Percentiles rank a stretch among this genome's conserved stretches.
These are phyloP conservation scores for Diphyllodes magnificus DNA, from an alignment of 2,113 vertebrate genomes.

Conservation along the genomic window DNA sequence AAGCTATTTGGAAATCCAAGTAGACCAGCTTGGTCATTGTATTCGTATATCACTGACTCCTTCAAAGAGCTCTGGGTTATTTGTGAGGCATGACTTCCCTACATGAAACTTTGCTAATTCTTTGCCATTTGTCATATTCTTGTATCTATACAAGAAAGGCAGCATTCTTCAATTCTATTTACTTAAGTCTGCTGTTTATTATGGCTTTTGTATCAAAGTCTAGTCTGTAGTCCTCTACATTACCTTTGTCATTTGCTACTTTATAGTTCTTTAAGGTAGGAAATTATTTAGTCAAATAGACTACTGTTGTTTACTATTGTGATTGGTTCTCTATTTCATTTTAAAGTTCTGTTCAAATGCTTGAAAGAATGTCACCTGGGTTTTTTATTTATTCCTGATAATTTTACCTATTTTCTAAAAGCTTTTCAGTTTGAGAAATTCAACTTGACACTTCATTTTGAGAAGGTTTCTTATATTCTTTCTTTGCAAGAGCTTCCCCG, in stretches of 20 bases:
- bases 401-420: not conserved
- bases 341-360: not conserved
- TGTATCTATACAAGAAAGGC: not conserved
- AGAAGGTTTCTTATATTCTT: not conserved
- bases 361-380: not conserved
- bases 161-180: not conserved
- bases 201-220: not conserved
- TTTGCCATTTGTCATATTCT: not conserved
- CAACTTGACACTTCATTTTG: not conserved
- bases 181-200: not conserved
- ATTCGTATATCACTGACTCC: not conserved
- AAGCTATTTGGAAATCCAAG: constrained; percentile 10
- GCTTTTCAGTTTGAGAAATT: not conserved
- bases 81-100: not conserved
- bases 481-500: not conserved
- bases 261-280: not conserved
- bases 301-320: not conserved
- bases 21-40: not conserved
- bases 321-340: not conserved
- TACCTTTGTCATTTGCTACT: not conserved
- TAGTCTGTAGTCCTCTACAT: not conserved
- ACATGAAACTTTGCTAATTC: not conserved
- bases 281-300: not conserved
- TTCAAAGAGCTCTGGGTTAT: not conserved
- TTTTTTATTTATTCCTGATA: not conserved